Percentiles rank a stretch among this genome's conserved stretches.
Evolutionary conservation across 30 jellyfish, hydroid and myxozoan species (phyloP).

Genomic region (Hydra vulgaris): DNA sequence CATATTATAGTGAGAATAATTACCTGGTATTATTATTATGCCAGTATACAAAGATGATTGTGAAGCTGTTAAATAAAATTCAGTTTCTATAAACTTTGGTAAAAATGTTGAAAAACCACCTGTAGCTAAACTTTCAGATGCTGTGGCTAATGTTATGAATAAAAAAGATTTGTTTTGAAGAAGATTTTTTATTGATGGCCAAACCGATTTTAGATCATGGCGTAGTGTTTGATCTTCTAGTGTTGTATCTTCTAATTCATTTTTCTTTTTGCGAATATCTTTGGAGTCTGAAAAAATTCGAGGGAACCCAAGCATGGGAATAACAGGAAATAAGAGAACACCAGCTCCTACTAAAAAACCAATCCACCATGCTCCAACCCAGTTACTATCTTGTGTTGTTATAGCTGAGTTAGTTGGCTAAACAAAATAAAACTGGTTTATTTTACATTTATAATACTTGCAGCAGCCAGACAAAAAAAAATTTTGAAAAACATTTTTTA

Average conservation of each 20-base stretch:
- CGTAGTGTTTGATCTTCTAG: slow-evolving; percentile 25
- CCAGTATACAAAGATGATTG: slow-evolving; percentile 82
- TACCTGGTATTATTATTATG: slow-evolving; percentile 64
- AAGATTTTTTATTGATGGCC: slow-evolving; percentile 52
- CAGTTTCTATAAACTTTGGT: slow-evolving; percentile 83
- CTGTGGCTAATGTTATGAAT: slow-evolving; percentile 43
- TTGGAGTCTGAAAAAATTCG: slow-evolving; percentile 52
- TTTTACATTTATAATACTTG: not conserved
- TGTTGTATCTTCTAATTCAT: slow-evolving; percentile 55
- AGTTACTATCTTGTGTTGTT: slow-evolving; percentile 62
- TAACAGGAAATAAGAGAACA: slow-evolving; percentile 38
- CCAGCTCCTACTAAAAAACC: slow-evolving; percentile 67
- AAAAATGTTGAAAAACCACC: slow-evolving; percentile 95
- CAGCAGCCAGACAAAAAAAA: not conserved
- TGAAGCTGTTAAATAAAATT: slow-evolving; percentile 58
- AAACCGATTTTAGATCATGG: slow-evolving; percentile 27
- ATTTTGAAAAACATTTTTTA: not conserved
- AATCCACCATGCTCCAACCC: slow-evolving; percentile 99
- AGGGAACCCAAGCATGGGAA: slow-evolving; percentile 87
- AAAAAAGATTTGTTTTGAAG: slow-evolving; percentile 46
- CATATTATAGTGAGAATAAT: too few relatives aligned
- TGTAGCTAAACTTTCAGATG: slow-evolving; percentile 72
- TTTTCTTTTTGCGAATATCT: slow-evolving; percentile 35
- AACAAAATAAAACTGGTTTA: not conserved
- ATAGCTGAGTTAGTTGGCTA: slow-evolving; percentile 62